Evolutionary conservation across 2,888 invertebrate species (phyloP), one percentile per base, ranked within the genome.

Genomic region (Philhelius pedissequus): DNA sequence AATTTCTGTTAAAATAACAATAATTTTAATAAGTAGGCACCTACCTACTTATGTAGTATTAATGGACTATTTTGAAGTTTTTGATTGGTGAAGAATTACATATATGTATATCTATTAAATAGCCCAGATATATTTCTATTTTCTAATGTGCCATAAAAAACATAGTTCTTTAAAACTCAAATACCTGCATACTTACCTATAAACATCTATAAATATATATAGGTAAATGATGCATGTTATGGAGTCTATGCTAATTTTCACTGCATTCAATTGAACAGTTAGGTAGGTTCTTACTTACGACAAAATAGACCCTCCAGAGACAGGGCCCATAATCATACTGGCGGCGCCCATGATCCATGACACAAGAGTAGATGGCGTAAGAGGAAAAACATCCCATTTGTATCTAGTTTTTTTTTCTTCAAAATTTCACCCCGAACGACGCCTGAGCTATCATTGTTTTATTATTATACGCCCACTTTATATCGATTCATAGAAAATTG

Each of bases 401-500:
- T 74, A 54, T 40, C 27, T 58, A 9, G 25, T 48, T 40, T 56
- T 32, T 54, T 54, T 30, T 32, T 1, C 7, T 35, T 30, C 38
- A 32, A 62, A 60, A 20, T 30, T 22, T 27, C 32, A 22, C 73
- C 50, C 56, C 43, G 7, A 18, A 52, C 27, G 35, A 56, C 62
- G 54, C 56, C 35, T 27, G 32, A 56, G 20, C 18, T 45, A 62
- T 62, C 48, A 48, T 35, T 20, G 64, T 48, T 48, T 48, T 64
- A 48, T 64, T 48, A 48, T 22, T 32, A 64, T 64, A 48, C 70
- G 71, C 50, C 69, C 76, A 81, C 70, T 81, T 76, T 48, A 30
- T 83, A 83, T 79, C 79, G 83, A 83, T 83, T 83, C 66, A 79
- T 74, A 79, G 70, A 74, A 74, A 64, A 66, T 70, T 74, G 1